These are phyloP conservation scores for Solenopsis invicta DNA, from an alignment of 1,140 invertebrate species.

Conservation along the genomic window DNA sequence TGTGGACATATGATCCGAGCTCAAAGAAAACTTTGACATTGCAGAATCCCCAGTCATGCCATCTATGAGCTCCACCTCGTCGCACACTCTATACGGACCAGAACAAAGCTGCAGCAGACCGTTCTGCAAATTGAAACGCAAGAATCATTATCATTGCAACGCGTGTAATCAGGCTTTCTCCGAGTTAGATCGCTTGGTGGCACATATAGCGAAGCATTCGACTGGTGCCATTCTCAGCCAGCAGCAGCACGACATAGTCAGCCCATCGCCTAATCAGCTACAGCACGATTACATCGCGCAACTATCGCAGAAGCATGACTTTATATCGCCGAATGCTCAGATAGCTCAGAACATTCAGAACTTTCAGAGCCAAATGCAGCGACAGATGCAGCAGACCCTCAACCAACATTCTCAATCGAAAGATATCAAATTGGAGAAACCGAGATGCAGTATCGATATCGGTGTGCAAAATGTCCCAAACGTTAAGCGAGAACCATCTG, in stretches of 20 bases:
- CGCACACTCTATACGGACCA: conserved; percentile 86
- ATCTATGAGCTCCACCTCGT: conserved; percentile 84
- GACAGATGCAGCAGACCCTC: conserved; percentile 84
- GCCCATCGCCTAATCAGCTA: conserved; percentile 76
- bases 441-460: conserved; percentile 73
- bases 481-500: conserved; percentile 79
- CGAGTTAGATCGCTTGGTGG: conserved; percentile 89
- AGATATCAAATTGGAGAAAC: conserved; percentile 81
- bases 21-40: conserved; percentile 47
- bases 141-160: conserved; percentile 95
- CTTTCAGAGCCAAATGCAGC: conserved; percentile 85
- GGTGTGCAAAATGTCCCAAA: conserved; percentile 80
- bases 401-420: conserved; percentile 79
- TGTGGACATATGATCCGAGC: not conserved
- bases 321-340: conserved; percentile 83
- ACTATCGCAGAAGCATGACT: conserved; percentile 85
- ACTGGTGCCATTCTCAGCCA: conserved; percentile 87
- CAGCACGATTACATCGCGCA: conserved; percentile 83
- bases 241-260: conserved; percentile 82
- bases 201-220: conserved; percentile 91
- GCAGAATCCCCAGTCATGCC: conserved; percentile 81
- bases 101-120: conserved; percentile 92
- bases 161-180: conserved; percentile 95
- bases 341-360: conserved; percentile 85
- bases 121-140: conserved; percentile 95